Evolutionary conservation across 2,113 vertebrate species (phyloP).

Genomic region (Carassius carassius): DNA sequence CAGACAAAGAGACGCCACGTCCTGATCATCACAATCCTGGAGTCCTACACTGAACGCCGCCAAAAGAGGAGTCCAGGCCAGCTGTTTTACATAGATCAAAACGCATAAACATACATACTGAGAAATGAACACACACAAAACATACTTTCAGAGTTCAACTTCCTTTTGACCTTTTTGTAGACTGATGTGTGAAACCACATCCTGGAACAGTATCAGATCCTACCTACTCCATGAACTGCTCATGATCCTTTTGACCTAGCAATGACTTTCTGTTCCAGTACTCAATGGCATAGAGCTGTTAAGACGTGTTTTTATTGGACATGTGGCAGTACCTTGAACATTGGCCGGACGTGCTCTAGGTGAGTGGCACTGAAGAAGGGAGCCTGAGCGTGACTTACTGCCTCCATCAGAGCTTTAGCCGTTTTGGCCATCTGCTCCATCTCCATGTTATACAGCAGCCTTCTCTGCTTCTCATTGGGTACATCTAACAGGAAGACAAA

Average conservation of each 20-base stretch:
- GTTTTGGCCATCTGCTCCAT: conserved; percentile 99
- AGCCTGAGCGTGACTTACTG: conserved; percentile 93
- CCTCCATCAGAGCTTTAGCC: conserved; percentile 97
- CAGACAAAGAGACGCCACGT: conserved; percentile 91
- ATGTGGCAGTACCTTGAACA: conserved; percentile 86
- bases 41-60: conserved; percentile 95
- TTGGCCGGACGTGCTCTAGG: conserved; percentile 93
- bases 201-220: not conserved
- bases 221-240: not conserved
- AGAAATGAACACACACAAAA: not conserved
- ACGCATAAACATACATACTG: not conserved
- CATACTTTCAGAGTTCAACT: not conserved
- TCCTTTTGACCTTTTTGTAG: not conserved
- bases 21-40: conserved; percentile 95
- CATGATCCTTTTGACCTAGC: not conserved
- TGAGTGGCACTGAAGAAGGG: conserved; percentile 96
- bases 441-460: conserved; percentile 94
- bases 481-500: conserved; percentile 72
- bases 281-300: not conserved
- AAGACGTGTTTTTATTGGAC: too few species aligned
- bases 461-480: conserved; percentile 91
- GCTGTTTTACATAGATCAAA: conserved; percentile 67
- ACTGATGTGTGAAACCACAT: not conserved
- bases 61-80: conserved; percentile 93
- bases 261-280: not conserved